Conservation (phyloP, 2,113 vertebrate genomes). For the Herpetotheres cachinnans region DNA sequence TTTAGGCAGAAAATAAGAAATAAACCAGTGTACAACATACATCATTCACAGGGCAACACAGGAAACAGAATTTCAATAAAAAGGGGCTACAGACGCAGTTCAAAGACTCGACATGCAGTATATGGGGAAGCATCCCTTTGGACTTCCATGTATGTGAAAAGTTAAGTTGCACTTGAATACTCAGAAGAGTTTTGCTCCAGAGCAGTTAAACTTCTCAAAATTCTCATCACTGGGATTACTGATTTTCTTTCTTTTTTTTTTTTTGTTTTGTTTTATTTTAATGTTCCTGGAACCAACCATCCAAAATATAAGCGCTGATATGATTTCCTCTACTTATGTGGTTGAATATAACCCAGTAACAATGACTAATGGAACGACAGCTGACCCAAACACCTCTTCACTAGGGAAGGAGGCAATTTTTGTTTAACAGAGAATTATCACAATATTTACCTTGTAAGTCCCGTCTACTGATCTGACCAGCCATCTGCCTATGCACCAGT, state of each 20-base stretch:
- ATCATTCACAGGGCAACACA: neutral
- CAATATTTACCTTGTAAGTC: neutral
- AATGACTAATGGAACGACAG: fast-evolving
- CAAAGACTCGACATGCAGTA: neutral
- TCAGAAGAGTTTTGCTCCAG: neutral
- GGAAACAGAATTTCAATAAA: neutral
- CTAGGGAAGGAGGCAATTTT: neutral
- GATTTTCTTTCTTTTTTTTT: neutral
- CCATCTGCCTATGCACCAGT: neutral
- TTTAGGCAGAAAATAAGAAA: neutral
- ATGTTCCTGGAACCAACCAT: neutral
- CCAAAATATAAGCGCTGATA: neutral
- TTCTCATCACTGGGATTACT: neutral
- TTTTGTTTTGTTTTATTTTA: neutral
- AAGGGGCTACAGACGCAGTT: neutral
- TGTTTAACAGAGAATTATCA: neutral
- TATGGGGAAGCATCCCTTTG: neutral
- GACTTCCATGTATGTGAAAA: neutral
- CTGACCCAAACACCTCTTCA: neutral
- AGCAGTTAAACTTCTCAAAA: neutral
- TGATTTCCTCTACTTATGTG: neutral
- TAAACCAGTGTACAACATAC: neutral
- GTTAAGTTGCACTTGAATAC: neutral
- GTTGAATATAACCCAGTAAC: neutral
- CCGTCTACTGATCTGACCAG: neutral